Evolutionary conservation across 1,140 invertebrate genomes (phyloP), one percentile per base, ranked within the genome.

Genomic region (Hylyphantes graminicola): DNA sequence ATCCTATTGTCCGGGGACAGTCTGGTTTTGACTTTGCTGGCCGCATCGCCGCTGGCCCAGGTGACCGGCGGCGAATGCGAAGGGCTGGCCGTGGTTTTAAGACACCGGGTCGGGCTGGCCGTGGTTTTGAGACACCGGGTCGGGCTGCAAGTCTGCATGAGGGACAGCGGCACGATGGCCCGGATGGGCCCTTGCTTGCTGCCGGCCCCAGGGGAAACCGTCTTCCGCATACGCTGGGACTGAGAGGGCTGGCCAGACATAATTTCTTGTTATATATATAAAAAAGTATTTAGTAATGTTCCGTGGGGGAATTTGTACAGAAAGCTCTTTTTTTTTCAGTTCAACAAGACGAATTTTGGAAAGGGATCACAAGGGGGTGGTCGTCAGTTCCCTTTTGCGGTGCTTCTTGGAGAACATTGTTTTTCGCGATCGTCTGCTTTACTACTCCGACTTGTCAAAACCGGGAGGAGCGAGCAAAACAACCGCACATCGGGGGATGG

Each of bases 181-280:
- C 84, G 85, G 65, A 87, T 75, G 64, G 86, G 87, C 59, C 75
- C 81, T 67, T 86, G 65, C 65, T 87, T 86, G 68, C 73, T 72
- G 17, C 67, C 73, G 9, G 82, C 57, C 57, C 85, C 75, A 11
- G 87, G 87, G 19, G 87, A 87, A 51, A 76, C 85, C 85, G 83
- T 87, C 55, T 83, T 80, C 51, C 87, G 85, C 15, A 87, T 59
- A 73, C 85, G 86, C 55, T 87, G 87, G 54, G 86, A 78, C 85
- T 76, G 93, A 53, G 63, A 68, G 10, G 68, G 82, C 54, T 85
- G 75, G 67, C 68, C 51, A 68, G 76, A 79, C 83, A 85, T 85
- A 19, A n/a, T 77, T 50, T 77, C 11, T 64, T 78, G 19, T 65
- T 78, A 21, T 57, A 74, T 74, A 35, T 74, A 74, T 74, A 78